phyloP scores from a whole-genome alignment of 2,113 vertebrate genomes.

The Hipposideros armiger region DNA sequence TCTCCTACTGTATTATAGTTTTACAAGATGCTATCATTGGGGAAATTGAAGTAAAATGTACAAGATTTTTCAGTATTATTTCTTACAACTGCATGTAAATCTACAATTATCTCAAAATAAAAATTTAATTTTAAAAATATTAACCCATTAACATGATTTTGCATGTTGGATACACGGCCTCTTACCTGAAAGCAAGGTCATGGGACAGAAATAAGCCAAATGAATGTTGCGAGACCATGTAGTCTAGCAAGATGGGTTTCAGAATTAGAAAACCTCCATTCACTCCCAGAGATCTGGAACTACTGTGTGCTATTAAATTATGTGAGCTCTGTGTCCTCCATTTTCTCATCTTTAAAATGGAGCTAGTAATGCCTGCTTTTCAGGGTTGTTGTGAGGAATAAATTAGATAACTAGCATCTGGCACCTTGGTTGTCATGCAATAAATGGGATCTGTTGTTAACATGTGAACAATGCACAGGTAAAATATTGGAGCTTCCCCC shows the following conservation, averaged over 20 bases:
- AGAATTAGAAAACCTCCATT: conserved; percentile 14
- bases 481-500: neutral
- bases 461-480: neutral
- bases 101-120: conserved; percentile 14
- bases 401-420: conserved; percentile 8
- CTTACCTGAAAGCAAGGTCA: neutral
- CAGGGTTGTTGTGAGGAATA: neutral
- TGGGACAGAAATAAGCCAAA: neutral
- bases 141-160: conserved; percentile 27
- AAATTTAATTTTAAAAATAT: neutral
- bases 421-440: neutral
- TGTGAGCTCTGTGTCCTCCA: neutral
- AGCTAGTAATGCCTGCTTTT: conserved; percentile 37
- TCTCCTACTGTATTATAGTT: neutral
- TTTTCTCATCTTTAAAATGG: conserved; percentile 36
- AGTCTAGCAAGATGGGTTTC: neutral
- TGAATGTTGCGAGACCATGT: neutral
- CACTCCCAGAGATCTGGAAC: neutral
- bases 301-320: neutral
- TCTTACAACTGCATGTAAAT: neutral
- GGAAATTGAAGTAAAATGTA: neutral
- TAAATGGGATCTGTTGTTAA: conserved; percentile 10
- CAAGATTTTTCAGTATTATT: neutral
- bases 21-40: neutral
- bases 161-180: neutral